These are phyloP conservation scores for Pandemis heparana DNA, from an alignment of 2,888 invertebrate genomes.

Conservation along the genomic window DNA sequence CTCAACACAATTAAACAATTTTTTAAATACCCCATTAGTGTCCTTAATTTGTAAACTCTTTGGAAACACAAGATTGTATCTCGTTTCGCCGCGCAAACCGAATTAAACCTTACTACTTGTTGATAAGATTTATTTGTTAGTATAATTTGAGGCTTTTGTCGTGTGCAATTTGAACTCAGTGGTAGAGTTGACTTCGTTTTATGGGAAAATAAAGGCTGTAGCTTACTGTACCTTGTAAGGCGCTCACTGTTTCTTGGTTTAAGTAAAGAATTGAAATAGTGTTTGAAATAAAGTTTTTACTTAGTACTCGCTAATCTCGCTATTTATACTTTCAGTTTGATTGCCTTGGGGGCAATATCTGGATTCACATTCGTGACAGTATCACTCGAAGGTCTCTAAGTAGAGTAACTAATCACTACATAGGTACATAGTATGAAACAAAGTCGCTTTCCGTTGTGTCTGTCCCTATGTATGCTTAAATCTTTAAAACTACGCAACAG, in stretches of 20 bases:
- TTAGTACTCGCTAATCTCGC: background rate
- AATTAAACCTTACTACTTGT: background rate
- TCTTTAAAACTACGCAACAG: too few species aligned
- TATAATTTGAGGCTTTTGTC: slow-evolving; percentile 16
- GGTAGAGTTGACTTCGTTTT: slow-evolving; percentile 32
- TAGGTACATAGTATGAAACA: too few species aligned
- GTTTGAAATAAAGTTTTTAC: background rate
- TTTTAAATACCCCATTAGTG: slow-evolving; percentile 57
- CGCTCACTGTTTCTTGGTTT: background rate
- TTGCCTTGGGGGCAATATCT: too few species aligned
- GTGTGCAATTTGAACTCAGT: slow-evolving; percentile 40
- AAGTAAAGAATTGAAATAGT: background rate
- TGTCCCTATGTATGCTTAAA: too few species aligned
- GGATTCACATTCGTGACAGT: too few species aligned
- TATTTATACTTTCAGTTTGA: too few species aligned
- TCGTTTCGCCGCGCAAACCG: slow-evolving; percentile 13
- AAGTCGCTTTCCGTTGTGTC: too few species aligned
- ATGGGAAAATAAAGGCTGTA: slow-evolving; percentile 32
- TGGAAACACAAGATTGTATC: slow-evolving; percentile 43
- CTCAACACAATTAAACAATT: slow-evolving; percentile 51
- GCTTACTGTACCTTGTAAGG: slow-evolving; percentile 9
- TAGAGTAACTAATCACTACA: too few species aligned
- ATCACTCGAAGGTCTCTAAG: too few species aligned
- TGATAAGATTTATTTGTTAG: slow-evolving; percentile 8
- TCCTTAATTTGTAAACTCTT: slow-evolving; percentile 53